phyloP scores from a whole-genome alignment of 2,888 invertebrate genomes.

The Chrysomela aeneicollis region DNA sequence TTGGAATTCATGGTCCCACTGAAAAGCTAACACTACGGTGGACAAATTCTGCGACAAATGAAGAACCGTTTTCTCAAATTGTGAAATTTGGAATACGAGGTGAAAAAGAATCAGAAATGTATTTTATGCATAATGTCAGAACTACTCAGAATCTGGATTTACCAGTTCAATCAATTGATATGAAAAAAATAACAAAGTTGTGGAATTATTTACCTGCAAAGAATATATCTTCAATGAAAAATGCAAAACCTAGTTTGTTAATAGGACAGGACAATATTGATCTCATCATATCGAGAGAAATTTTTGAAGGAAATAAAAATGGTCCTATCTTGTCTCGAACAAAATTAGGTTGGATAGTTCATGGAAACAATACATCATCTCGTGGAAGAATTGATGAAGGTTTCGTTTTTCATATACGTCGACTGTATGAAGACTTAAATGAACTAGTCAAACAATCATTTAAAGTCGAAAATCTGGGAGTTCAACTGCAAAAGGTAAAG shows the following conservation, averaged over 20 bases:
- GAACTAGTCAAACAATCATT: too few species aligned
- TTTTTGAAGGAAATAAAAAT: neutral
- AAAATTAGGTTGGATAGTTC: neutral
- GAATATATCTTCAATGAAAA: too few species aligned
- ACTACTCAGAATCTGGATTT: neutral
- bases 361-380: neutral
- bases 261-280: neutral
- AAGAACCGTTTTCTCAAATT: neutral
- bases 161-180: too few species aligned
- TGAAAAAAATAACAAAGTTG: too few species aligned
- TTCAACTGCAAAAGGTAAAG: too few species aligned
- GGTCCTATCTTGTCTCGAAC: neutral
- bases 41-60: conserved; percentile 13
- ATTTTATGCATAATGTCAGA: neutral
- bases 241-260: neutral
- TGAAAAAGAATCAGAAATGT: neutral
- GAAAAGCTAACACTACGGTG: conserved; percentile 11
- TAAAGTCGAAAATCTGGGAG: too few species aligned
- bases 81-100: conserved; percentile 4
- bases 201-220: too few species aligned
- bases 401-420: too few species aligned
- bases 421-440: too few species aligned
- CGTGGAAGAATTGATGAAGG: neutral
- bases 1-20: neutral
- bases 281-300: neutral